Evolutionary conservation across 1,140 invertebrate species (phyloP), one percentile per base, ranked within the genome.

Genomic region (Lepeophtheirus salmonis): DNA sequence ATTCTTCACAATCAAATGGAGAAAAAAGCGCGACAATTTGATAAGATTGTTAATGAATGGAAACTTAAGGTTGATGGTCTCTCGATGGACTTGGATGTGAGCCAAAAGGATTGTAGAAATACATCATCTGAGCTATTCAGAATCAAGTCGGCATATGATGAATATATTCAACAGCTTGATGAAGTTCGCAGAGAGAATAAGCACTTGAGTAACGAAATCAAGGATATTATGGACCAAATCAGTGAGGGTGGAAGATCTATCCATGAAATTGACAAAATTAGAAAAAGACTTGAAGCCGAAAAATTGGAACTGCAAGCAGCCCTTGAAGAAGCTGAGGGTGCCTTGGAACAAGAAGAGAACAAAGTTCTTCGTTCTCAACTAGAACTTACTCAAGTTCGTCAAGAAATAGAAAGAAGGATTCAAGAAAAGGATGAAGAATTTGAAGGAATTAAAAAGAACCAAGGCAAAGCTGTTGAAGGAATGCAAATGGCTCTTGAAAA

Each of bases 31-130:
- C 97, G 97, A 63, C 70, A 70, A 63, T 96, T 98, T 77, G 95
- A 98, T 79, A 97, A 97, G 77, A 90, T 95, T 72, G 89, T 97
- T 71, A 83, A 87, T 65, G 95, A 99, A 83, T 98, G 95, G 94
- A 96, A 97, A 76, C 84, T 94, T 73, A 97, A 97, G 79, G 88
- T 91, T 69, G 89, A 75, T 60, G 76, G 78, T 66, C 68, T 79
- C 20, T 71, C 75, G 62, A 66, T 68, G 52, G 78, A 80, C 66
- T 68, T 79, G 20, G 78, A 80, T 26, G 26, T 56, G 13, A 14
- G 48, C 18, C 50, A 56, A 22, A 61, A 61, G 49, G 59, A 61
- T 6, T 56, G 48, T 18, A 18, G 76, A 24, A 70, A 72, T 61
- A 70, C 73, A 63, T 73, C 73, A 61, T 76, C 76, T 61, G 76